These are phyloP conservation scores for Coenonympha glycerion DNA, from an alignment of 2,888 invertebrate genomes.

Conservation along the genomic window DNA sequence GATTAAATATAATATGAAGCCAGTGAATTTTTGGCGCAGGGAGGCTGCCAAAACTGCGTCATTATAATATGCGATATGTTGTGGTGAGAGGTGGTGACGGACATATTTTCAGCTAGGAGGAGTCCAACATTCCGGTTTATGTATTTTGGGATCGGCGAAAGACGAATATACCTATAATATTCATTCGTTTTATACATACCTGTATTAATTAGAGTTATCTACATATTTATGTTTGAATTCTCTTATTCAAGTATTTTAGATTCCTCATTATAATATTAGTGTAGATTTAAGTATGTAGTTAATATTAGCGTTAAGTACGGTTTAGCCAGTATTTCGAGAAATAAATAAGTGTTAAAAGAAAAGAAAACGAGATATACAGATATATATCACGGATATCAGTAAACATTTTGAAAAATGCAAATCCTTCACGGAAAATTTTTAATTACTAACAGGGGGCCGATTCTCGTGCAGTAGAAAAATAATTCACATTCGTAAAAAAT, in stretches of 20 bases:
- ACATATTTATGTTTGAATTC: background rate
- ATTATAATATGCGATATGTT: slow-evolving; percentile 14
- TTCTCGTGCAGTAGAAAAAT: too few species aligned
- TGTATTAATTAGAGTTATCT: background rate
- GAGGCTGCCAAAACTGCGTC: slow-evolving; percentile 17
- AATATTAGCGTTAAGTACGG: background rate
- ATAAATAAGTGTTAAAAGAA: slow-evolving; percentile 6
- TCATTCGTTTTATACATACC: background rate
- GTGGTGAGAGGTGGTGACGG: slow-evolving; percentile 21
- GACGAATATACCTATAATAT: background rate
- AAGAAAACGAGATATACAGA: background rate
- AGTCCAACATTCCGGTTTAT: slow-evolving; percentile 14
- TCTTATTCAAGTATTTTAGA: too few species aligned
- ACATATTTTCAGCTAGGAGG: slow-evolving; percentile 16
- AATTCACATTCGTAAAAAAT: too few species aligned
- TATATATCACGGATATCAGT: too few species aligned
- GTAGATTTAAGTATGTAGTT: too few species aligned
- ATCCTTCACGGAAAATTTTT: too few species aligned
- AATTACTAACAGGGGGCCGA: too few species aligned
- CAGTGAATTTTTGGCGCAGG: slow-evolving; percentile 8
- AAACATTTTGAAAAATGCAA: background rate
- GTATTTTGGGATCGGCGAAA: slow-evolving; percentile 20
- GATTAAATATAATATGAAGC: slow-evolving; percentile 10
- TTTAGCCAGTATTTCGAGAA: slow-evolving; percentile 33
- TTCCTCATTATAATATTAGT: too few species aligned